Percentiles rank a stretch among this genome's conserved stretches.
Evolutionary conservation across 2,113 vertebrate genomes (phyloP).

Genomic region (Oostethus manadensis): DNA sequence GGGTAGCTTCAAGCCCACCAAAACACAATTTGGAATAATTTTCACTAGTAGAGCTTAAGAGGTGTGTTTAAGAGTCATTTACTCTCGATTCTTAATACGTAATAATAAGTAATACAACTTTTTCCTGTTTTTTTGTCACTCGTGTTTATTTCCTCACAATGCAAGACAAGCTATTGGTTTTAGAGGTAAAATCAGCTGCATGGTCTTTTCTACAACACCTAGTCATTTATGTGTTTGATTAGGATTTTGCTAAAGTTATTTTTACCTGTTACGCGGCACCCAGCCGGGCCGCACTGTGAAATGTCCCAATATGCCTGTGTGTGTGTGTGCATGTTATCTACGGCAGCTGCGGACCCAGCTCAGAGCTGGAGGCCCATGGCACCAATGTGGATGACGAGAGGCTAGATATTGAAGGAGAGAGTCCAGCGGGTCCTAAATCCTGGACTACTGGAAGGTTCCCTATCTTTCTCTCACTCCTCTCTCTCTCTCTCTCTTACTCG

Average conservation of each 20-base stretch:
- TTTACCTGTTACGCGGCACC: conserved; percentile 54
- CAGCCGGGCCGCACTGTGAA: conserved; percentile 78
- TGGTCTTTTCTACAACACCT: too few relatives aligned
- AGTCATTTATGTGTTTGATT: not conserved
- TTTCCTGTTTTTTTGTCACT: conserved; percentile 32
- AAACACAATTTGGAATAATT: not conserved
- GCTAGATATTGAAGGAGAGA: conserved; percentile 90
- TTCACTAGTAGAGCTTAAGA: not conserved
- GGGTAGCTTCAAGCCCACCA: not conserved
- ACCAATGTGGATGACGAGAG: conserved; percentile 90
- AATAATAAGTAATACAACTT: not conserved
- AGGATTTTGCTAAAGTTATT: conserved; percentile 22
- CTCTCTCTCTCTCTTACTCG: conserved; percentile 34
- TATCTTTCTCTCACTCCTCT: conserved; percentile 76
- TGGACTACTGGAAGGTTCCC: conserved; percentile 96
- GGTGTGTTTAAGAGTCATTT: not conserved
- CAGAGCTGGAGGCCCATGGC: conserved; percentile 91
- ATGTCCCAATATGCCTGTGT: conserved; percentile 87
- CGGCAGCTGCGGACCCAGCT: conserved; percentile 92
- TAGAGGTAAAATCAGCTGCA: too few relatives aligned
- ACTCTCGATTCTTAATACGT: not conserved
- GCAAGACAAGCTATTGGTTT: too few relatives aligned
- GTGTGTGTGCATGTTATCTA: conserved; percentile 97
- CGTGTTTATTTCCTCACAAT: conserved; percentile 4
- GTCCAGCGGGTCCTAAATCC: conserved; percentile 93